Percentiles rank a stretch among this genome's conserved stretches.
Evolutionary conservation across 2,113 vertebrate species (phyloP).

Genomic region (Scomber colias): DNA sequence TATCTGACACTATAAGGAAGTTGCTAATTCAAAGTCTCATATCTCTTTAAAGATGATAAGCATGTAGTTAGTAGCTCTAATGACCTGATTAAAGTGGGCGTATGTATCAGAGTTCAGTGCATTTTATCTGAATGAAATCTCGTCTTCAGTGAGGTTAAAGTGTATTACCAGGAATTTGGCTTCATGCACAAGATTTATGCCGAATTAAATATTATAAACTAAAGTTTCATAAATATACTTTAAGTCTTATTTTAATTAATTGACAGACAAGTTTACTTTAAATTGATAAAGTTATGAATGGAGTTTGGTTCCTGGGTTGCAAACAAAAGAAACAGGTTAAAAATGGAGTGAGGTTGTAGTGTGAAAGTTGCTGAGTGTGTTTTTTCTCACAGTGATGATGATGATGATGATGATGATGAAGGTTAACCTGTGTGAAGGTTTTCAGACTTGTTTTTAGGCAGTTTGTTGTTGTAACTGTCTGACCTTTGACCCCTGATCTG

Average conservation of each 20-base stretch:
- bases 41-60: too few species aligned
- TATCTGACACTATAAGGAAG: too few species aligned
- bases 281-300: neutral
- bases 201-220: neutral
- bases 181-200: neutral
- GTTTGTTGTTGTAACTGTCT: slow-evolving; percentile 14
- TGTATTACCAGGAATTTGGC: too few species aligned
- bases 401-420: neutral
- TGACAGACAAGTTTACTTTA: neutral
- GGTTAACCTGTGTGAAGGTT: neutral
- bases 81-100: too few species aligned
- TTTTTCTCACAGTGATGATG: neutral
- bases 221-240: neutral
- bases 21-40: too few species aligned
- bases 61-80: too few species aligned
- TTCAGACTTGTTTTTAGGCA: neutral
- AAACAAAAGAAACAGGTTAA: neutral
- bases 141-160: too few species aligned
- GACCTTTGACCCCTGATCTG: slow-evolving; percentile 45
- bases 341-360: neutral
- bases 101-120: too few species aligned
- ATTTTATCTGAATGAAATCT: too few species aligned
- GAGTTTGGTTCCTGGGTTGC: neutral
- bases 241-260: neutral
- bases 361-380: neutral